Percentiles rank a stretch among this genome's conserved stretches.
phyloP scores from a whole-genome alignment of 1,140 invertebrate species.

The Apis mellifera region Amel_HAv3.1 CM009933.2:7928501-7929000 shows the following conservation, averaged over 20 bases:
- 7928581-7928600: too few relatives aligned
- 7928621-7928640: too few relatives aligned
- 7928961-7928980: too few relatives aligned
- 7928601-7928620: too few relatives aligned
- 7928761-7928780: not conserved
- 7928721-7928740: not conserved
- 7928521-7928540: too few relatives aligned
- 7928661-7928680: too few relatives aligned
- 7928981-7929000: constrained; percentile 21
- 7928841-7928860: not conserved
- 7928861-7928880: not conserved
- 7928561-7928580: too few relatives aligned
- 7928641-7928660: too few relatives aligned
- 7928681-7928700: too few relatives aligned
- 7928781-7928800: not conserved
- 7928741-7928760: not conserved
- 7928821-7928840: not conserved
- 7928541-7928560: too few relatives aligned
- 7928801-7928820: not conserved
- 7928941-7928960: not conserved
- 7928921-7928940: constrained; percentile 6
- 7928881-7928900: not conserved
- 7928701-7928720: too few relatives aligned
- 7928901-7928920: not conserved
- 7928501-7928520: too few relatives aligned